Percentiles rank a stretch among this genome's conserved stretches.
Conservation (phyloP, 2,113 vertebrate genomes). For the Apaloderma vittatum region DNA sequence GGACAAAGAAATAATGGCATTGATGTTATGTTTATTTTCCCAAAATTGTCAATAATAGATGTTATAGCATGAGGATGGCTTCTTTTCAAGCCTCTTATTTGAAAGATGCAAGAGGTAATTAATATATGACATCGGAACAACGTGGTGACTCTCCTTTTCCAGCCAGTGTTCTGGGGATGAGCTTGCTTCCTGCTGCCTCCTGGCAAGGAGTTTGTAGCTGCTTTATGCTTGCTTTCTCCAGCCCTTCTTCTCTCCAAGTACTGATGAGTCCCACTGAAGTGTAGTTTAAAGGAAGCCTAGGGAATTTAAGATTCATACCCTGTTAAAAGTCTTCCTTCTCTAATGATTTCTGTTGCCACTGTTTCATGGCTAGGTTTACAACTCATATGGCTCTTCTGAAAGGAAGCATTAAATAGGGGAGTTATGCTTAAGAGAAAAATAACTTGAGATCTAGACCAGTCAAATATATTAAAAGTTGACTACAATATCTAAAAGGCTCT, state of each 20-base stretch:
- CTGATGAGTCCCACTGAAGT: not conserved
- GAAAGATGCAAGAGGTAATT: not conserved
- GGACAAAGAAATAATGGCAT: not conserved
- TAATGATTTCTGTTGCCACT: not conserved
- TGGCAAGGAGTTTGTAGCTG: not conserved
- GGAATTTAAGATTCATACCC: not conserved
- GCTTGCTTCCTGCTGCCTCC: not conserved
- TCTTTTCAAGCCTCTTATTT: not conserved
- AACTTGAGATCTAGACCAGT: not conserved
- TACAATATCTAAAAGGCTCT: not conserved
- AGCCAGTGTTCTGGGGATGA: not conserved
- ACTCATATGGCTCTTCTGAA: accelerated
- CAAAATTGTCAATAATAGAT: not conserved
- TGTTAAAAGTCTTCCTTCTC: not conserved
- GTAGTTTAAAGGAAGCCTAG: not conserved
- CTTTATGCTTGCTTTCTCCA: not conserved
- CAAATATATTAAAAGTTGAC: not conserved
- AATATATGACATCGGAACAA: not conserved
- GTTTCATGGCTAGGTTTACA: not conserved
- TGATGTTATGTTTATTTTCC: not conserved
- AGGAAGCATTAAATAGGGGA: not conserved
- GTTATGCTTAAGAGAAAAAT: not conserved
- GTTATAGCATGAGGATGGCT: not conserved
- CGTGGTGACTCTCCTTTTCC: not conserved
- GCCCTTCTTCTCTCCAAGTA: not conserved